Evolutionary conservation across 2,797 vertebrate species (phyloP).

Genomic region (Pterois miles): DNA sequence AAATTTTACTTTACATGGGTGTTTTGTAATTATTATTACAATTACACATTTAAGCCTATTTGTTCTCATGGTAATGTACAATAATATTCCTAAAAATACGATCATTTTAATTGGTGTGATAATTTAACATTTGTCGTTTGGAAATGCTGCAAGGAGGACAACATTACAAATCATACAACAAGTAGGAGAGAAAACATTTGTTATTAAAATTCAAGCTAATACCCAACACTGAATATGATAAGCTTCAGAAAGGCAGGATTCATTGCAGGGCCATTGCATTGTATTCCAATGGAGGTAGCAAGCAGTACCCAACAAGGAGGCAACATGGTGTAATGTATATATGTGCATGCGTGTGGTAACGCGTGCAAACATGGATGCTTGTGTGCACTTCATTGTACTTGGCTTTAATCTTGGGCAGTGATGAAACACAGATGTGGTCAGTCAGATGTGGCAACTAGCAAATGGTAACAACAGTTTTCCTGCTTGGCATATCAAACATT

Average conservation of each 20-base stretch:
- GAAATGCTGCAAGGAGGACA: fast-evolving
- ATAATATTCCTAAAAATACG: no score
- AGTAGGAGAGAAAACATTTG: not conserved
- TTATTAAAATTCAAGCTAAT: not conserved
- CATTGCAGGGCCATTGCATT: not conserved
- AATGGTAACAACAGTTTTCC: slow-evolving; percentile 25
- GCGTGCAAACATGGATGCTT: not conserved
- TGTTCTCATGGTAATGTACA: no score
- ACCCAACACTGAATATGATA: not conserved
- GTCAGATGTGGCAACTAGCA: slow-evolving; percentile 41
- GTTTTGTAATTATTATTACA: no score
- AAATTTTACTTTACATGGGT: no score
- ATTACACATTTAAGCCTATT: no score
- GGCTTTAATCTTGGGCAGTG: slow-evolving; percentile 26
- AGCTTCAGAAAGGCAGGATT: not conserved
- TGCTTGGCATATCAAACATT: slow-evolving; percentile 17
- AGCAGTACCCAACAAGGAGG: slow-evolving; percentile 1
- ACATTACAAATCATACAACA: not conserved
- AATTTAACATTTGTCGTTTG: no score
- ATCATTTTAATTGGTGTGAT: no score
- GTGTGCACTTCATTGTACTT: slow-evolving; percentile 2
- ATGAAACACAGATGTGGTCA: slow-evolving; percentile 44
- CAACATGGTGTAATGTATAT: not conserved
- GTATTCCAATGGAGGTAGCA: not conserved
- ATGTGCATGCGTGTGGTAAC: slow-evolving; percentile 13